Evolutionary conservation across 2,888 invertebrate genomes (phyloP).

Genomic region (Sminthurides aquaticus): DNA sequence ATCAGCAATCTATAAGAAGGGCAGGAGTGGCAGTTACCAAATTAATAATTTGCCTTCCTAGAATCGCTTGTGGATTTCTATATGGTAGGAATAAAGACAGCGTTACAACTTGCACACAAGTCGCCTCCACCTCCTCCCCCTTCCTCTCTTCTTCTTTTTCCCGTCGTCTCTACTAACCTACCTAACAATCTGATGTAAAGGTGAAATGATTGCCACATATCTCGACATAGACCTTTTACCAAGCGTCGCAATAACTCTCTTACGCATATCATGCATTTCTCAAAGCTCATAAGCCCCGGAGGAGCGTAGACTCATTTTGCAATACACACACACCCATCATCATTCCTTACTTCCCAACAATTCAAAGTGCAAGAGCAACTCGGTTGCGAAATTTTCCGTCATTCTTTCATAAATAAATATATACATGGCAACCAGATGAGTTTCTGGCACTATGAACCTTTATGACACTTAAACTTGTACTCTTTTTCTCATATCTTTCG

Average conservation of each 20-base stretch:
- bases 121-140: too few species aligned
- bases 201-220: conserved; percentile 14
- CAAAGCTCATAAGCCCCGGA: not conserved
- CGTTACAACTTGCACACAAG: too few species aligned
- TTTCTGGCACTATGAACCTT: not conserved
- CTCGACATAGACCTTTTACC: conserved; percentile 34
- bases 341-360: not conserved
- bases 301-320: not conserved
- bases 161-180: not conserved
- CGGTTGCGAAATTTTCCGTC: not conserved
- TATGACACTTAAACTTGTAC: not conserved
- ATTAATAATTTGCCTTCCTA: too few species aligned
- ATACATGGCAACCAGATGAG: not conserved
- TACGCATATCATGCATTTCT: not conserved
- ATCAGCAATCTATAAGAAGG: too few species aligned
- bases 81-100: too few species aligned
- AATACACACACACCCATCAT: not conserved
- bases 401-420: too few species aligned
- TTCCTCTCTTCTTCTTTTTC: not conserved
- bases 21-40: too few species aligned
- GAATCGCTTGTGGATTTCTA: too few species aligned
- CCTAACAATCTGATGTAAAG: not conserved
- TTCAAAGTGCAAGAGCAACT: not conserved
- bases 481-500: not conserved
- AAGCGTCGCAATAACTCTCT: conserved; percentile 3